phyloP scores from a whole-genome alignment of 2,888 invertebrate genomes.

The Phengaris alcon region DNA sequence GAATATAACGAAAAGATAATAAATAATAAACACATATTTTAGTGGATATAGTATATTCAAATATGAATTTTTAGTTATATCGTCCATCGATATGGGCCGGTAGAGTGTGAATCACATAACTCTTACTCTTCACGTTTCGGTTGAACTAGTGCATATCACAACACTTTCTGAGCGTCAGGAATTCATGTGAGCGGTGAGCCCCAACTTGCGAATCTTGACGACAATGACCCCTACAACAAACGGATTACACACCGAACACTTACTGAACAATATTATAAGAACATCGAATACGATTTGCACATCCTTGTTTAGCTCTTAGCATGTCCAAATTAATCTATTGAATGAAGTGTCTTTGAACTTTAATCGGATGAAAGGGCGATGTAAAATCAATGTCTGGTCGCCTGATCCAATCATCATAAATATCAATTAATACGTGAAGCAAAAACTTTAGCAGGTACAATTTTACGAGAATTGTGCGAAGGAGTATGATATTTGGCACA shows the following conservation, averaged over 20 bases:
- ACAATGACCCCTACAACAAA: conserved; percentile 46
- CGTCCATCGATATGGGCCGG: not conserved
- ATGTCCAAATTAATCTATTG: not conserved
- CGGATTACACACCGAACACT: conserved; percentile 33
- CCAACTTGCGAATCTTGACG: conserved; percentile 45
- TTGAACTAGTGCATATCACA: conserved; percentile 44
- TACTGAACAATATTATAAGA: conserved; percentile 28
- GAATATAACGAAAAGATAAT: too few species aligned
- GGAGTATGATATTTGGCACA: too few species aligned
- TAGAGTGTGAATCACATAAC: not conserved
- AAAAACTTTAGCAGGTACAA: too few species aligned
- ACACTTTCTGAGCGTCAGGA: conserved; percentile 52
- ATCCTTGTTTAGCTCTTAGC: conserved; percentile 30
- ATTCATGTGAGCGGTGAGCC: conserved; percentile 47
- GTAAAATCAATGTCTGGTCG: not conserved
- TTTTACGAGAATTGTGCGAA: too few species aligned
- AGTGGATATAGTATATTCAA: too few species aligned
- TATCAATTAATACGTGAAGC: too few species aligned
- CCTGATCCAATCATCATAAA: too few species aligned
- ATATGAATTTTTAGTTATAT: not conserved
- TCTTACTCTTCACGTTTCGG: conserved; percentile 42
- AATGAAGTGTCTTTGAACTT: conserved; percentile 12
- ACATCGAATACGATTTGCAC: conserved; percentile 31
- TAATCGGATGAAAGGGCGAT: not conserved
- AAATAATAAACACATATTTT: too few species aligned